Evolutionary conservation across 1,140 invertebrate species (phyloP).

Genomic region (Aphelenchoides fujianensis): DNA sequence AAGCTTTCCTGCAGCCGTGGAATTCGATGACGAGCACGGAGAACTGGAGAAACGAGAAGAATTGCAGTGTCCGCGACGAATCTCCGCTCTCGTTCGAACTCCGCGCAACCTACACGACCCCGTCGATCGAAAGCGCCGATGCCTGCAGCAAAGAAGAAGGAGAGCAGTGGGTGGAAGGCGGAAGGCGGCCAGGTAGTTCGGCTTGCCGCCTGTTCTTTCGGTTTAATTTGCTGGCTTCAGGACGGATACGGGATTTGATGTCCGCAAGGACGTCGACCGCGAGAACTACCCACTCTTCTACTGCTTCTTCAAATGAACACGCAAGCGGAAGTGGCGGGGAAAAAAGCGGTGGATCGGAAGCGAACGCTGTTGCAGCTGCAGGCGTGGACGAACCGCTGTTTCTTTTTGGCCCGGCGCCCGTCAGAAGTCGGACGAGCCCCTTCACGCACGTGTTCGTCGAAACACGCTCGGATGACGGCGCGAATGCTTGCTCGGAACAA

Average conservation of each 20-base stretch:
- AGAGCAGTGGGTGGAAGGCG: too few species aligned
- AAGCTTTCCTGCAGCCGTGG: not conserved
- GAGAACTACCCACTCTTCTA: not conserved
- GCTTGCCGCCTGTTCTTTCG: not conserved
- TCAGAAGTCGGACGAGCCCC: not conserved
- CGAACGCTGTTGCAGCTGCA: not conserved
- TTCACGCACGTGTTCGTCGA: not conserved
- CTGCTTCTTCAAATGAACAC: not conserved
- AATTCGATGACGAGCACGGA: conserved; percentile 12
- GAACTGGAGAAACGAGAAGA: conserved; percentile 31
- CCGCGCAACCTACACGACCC: not conserved
- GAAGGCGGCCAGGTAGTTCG: too few species aligned
- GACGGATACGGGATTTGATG: not conserved
- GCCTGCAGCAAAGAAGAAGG: too few species aligned
- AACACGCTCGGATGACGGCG: not conserved
- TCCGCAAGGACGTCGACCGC: not conserved
- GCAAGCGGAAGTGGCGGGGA: not conserved
- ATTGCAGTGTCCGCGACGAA: conserved; percentile 20
- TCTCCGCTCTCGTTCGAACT: not conserved
- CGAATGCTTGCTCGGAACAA: conserved; percentile 11
- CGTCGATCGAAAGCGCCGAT: conserved; percentile 8
- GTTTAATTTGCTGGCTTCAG: not conserved
- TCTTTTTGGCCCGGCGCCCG: conserved; percentile 13
- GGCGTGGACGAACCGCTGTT: not conserved
- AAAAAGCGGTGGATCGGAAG: not conserved